Conservation (phyloP, 2,888 invertebrate species). For the Lutraria lutraria region DNA sequence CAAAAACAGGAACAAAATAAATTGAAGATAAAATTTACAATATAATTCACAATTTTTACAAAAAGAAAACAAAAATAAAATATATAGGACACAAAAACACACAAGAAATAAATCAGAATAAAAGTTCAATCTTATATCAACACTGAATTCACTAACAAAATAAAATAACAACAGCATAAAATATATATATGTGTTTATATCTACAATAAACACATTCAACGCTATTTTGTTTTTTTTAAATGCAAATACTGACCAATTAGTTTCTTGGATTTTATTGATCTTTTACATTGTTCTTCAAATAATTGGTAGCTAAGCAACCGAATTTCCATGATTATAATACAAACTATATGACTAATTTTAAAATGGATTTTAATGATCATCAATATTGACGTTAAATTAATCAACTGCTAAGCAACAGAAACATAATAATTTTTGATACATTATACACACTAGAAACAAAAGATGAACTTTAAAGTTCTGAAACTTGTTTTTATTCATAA, state of each 20-base stretch:
- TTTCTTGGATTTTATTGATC: neutral
- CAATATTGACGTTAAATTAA: neutral
- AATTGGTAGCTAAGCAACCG: neutral
- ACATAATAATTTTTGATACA: neutral
- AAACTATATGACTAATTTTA: neutral
- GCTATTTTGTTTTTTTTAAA: neutral
- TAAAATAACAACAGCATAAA: neutral
- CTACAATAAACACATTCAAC: neutral
- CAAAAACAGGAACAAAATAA: neutral
- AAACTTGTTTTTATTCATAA: neutral
- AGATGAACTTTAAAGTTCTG: neutral
- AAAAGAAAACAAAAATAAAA: neutral
- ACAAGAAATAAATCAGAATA: neutral
- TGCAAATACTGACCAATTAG: neutral
- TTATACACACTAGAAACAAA: neutral
- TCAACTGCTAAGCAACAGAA: neutral
- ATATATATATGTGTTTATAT: neutral
- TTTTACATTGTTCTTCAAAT: neutral
- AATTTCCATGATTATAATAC: neutral
- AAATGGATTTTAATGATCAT: neutral
- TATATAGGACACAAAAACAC: neutral
- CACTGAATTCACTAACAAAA: slow-evolving; percentile 4
- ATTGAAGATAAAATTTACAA: neutral
- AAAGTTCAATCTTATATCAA: neutral
- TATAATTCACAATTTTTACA: neutral